A percentile compares a stretch with the other conserved stretches of the same genome.
Conservation (phyloP, 1,140 invertebrate genomes). For the Chrysoperla carnea region DNA sequence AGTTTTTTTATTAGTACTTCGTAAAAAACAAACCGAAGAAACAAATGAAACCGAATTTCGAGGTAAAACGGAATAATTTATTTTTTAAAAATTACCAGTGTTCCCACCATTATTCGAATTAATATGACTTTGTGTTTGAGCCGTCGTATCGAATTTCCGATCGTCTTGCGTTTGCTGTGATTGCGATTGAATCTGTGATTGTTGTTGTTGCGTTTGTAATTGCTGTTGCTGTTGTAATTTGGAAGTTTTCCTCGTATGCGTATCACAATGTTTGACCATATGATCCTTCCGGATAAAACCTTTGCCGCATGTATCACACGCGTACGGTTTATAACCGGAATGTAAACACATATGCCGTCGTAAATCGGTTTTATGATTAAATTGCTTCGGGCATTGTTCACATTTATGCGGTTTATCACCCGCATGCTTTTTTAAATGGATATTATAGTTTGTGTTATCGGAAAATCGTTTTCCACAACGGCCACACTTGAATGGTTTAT, state of each 20-base stretch:
- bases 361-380: conserved; percentile 82
- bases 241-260: conserved; percentile 40
- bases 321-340: conserved; percentile 62
- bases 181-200: neutral
- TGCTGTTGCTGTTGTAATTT: neutral
- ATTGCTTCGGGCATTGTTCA: conserved; percentile 71
- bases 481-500: conserved; percentile 68
- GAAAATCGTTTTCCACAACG: conserved; percentile 72
- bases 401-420: conserved; percentile 81
- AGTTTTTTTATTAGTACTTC: too few relatives aligned
- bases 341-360: conserved; percentile 76
- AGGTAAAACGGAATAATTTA: too few relatives aligned
- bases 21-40: too few relatives aligned
- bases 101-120: too few relatives aligned
- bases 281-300: conserved; percentile 89
- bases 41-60: too few relatives aligned
- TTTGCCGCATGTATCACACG: conserved; percentile 66
- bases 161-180: neutral
- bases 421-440: conserved; percentile 58
- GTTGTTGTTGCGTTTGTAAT: neutral
- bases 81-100: too few relatives aligned
- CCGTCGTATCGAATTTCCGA: too few relatives aligned
- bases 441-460: conserved; percentile 39
- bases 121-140: too few relatives aligned
- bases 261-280: conserved; percentile 82